A percentile compares a stretch with the other conserved stretches of the same genome.
Evolutionary conservation across 1,140 invertebrate genomes (phyloP).

Genomic region (Drosophila athabasca): DNA sequence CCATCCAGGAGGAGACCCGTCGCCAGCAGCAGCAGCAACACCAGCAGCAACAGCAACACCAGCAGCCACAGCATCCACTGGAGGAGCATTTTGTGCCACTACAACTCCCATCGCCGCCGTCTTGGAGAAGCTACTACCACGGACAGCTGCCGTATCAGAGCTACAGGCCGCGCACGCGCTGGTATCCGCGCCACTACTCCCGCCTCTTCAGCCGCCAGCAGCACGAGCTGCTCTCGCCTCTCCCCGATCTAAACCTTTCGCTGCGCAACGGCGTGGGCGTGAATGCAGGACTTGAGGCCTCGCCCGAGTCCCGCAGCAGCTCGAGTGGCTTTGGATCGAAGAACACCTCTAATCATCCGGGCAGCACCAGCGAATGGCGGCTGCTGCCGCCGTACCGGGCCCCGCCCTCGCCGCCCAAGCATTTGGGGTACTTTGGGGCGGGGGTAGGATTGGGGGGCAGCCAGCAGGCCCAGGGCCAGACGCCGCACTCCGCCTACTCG

Average conservation of each 20-base stretch:
- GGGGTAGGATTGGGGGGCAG: constrained; percentile 37
- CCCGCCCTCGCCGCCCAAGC: constrained; percentile 85
- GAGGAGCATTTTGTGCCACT: constrained; percentile 86
- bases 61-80: constrained; percentile 40
- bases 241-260: constrained; percentile 84
- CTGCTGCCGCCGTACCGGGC: constrained; percentile 89
- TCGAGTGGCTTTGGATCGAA: constrained; percentile 95
- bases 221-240: constrained; percentile 86
- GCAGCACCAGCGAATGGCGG: constrained; percentile 90
- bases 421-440: constrained; percentile 55
- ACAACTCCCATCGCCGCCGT: constrained; percentile 85
- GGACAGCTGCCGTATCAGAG: constrained; percentile 83
- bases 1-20: constrained; percentile 89
- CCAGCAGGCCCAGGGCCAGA: constrained; percentile 69
- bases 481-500: constrained; percentile 39
- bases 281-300: constrained; percentile 86
- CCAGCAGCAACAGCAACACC: constrained; percentile 40
- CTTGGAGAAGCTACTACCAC: constrained; percentile 82
- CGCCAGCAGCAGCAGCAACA: constrained; percentile 63
- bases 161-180: constrained; percentile 85
- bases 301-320: constrained; percentile 93
- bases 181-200: constrained; percentile 86
- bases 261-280: constrained; percentile 69
- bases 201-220: constrained; percentile 87
- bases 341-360: constrained; percentile 93